Conservation (phyloP, 2,113 vertebrate species). For the Corythaixoides concolor region DNA sequence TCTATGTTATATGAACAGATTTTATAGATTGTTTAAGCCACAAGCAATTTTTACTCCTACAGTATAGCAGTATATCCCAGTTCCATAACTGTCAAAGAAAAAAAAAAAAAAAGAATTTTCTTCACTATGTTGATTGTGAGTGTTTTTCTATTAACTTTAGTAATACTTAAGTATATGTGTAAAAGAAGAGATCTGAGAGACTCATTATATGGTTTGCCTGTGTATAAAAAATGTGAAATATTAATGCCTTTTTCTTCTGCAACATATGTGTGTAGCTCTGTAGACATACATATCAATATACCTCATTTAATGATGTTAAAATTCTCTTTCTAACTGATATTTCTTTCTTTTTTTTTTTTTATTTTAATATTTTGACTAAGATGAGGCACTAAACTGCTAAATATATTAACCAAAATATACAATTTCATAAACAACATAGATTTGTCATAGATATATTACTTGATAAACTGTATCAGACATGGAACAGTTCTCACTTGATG, state of each 20-base stretch:
- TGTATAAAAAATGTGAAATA: not conserved
- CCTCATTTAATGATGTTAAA: not conserved
- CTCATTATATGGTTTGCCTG: not conserved
- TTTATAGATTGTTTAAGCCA: not conserved
- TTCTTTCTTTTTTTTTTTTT: not conserved
- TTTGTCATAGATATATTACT: not conserved
- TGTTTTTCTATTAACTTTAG: not conserved
- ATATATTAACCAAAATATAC: not conserved
- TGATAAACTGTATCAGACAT: not conserved
- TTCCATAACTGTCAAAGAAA: not conserved
- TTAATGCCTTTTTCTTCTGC: not conserved
- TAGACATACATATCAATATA: not conserved
- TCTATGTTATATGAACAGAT: not conserved
- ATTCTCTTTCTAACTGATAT: not conserved
- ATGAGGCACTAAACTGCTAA: not conserved
- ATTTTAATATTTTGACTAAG: not conserved
- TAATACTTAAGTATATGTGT: not conserved
- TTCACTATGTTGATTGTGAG: not conserved
- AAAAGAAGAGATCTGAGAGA: not conserved
- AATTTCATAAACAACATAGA: not conserved
- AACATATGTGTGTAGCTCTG: rapidly evolving
- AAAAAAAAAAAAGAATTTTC: not conserved
- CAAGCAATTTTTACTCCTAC: not conserved
- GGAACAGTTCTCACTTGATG: not conserved
- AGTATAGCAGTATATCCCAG: not conserved